Conservation (phyloP, 1,140 invertebrate species). For the Nymphalis io region DNA sequence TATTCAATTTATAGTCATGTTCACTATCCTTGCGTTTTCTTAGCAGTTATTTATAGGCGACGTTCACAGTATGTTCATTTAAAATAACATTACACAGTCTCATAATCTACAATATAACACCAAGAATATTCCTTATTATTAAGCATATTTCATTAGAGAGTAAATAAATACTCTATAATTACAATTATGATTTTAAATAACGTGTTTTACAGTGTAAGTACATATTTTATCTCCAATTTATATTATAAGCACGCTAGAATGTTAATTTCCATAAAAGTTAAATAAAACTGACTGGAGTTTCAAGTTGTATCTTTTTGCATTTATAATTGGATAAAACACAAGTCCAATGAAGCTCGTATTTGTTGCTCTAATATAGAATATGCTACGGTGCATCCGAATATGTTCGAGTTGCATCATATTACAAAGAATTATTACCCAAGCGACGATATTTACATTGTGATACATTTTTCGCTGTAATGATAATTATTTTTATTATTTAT, state of each 20-base stretch:
- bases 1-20: no score
- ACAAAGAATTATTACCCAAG: neutral
- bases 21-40: no score
- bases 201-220: neutral
- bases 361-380: constrained; percentile 2
- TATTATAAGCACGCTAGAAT: neutral
- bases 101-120: no score
- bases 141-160: no score
- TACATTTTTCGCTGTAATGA: neutral
- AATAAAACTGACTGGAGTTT: constrained; percentile 5
- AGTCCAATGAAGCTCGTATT: constrained; percentile 12
- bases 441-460: neutral
- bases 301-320: constrained; percentile 10
- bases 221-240: neutral
- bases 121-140: no score
- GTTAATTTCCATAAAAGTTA: constrained; percentile 26
- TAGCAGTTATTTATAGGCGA: no score
- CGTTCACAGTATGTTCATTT: no score
- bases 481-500: neutral
- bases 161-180: neutral
- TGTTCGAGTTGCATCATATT: neutral
- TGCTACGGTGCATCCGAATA: neutral
- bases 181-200: neutral
- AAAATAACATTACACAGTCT: no score
- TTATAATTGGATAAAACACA: constrained; percentile 24